A percentile compares a stretch with the other conserved stretches of the same genome.
These are phyloP conservation scores for Cynoglossus semilaevis DNA, from an alignment of 2,113 vertebrate genomes.

Conservation along the genomic window DNA sequence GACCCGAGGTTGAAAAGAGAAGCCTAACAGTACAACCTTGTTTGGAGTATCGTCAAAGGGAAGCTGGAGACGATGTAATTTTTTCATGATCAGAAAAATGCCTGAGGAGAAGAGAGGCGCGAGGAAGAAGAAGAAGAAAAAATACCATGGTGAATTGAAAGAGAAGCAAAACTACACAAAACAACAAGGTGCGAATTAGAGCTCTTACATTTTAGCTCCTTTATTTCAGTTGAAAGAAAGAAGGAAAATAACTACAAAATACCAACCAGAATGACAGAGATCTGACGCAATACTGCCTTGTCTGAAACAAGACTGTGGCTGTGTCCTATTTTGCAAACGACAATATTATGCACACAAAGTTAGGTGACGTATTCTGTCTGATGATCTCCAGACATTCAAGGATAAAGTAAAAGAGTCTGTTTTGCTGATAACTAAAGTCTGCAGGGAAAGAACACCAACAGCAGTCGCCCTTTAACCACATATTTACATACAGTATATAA, in stretches of 20 bases:
- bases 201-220: too few species aligned
- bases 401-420: slow-evolving; percentile 14
- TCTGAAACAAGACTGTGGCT: background rate
- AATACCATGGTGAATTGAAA: slow-evolving; percentile 19
- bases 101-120: slow-evolving; percentile 14
- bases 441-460: background rate
- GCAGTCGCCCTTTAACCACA: background rate
- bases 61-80: slow-evolving; percentile 4
- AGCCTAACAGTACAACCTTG: slow-evolving; percentile 20
- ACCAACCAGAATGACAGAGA: too few species aligned
- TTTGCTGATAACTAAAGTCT: slow-evolving; percentile 21
- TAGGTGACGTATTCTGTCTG: slow-evolving; percentile 18
- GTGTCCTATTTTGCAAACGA: slow-evolving; percentile 24
- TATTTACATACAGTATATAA: slow-evolving; percentile 17
- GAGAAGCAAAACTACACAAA: slow-evolving; percentile 40
- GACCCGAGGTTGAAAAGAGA: slow-evolving; percentile 21
- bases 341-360: slow-evolving; percentile 17
- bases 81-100: slow-evolving; percentile 22
- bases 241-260: too few species aligned
- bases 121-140: background rate
- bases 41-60: slow-evolving; percentile 16
- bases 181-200: slow-evolving; percentile 52
- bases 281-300: too few species aligned
- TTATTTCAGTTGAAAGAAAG: too few species aligned
- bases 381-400: slow-evolving; percentile 36